Base-by-base conservation (phyloP, 2,888 invertebrate genomes). In the Salticus scenicus region DNA sequence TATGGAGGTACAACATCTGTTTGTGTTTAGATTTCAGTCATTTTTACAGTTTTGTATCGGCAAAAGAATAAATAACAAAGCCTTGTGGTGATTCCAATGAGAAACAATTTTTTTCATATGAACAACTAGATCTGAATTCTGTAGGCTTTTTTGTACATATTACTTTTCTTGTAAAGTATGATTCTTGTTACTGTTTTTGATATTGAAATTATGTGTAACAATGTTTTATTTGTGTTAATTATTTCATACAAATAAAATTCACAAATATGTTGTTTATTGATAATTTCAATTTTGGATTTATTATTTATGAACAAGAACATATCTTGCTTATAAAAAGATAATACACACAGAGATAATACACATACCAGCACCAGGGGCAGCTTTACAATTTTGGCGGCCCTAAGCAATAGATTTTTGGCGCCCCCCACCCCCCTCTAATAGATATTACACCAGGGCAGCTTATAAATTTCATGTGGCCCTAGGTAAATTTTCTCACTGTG, bases 161-260 rank as follows among this genome's bases (percentile, higher is more conserved):
- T 81, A 41, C 70, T 69, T 47, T 81, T 69, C 63, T 79, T 79
- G 64, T 41, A 79, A 81, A 41, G 20, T 31, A 80, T 74, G 20
- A 63, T 74, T 81, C 64, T 81, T 81, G 81, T 81, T 81, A 75
- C 69, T 81, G 81, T 81, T 81, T 81, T 79, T 81, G 63, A 80
- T 80, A 70, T 51, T 81, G 57, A 75, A 81, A 75, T 75, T 70
- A 75, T 75, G 81, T 75, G 51, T 33, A 72, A 81, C 70, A 42
- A 72, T 75, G 42, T 69, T 51, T 72, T 66, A 73, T 75, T 81
- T 69, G 57, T 75, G 69, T 70, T 81, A 28, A 63, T 63, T n/a
- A 63, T 17, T 12, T 24, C 12, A 27, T 28, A 10, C 12, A 20
- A 28, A 63, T 28, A 63, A 10, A 63, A 28, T 27, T 4, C 27